phyloP scores from a whole-genome alignment of 2,113 vertebrate genomes.

The Spermophilus dauricus region DNA sequence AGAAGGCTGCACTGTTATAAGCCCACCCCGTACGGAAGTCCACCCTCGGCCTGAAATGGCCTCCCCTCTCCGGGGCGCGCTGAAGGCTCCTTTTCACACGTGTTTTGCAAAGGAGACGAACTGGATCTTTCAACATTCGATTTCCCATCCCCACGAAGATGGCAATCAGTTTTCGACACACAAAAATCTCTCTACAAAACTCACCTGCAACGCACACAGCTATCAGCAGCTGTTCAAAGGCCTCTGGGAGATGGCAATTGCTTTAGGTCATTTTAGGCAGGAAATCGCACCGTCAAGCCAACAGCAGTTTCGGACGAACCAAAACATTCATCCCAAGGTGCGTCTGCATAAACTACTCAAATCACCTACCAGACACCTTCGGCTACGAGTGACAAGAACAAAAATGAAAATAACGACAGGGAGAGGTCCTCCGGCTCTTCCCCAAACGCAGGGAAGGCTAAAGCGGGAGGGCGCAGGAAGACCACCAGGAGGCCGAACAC shows the following conservation, averaged over 20 bases:
- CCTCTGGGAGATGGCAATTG: background rate
- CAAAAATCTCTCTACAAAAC: background rate
- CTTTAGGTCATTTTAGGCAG: background rate
- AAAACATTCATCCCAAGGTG: background rate
- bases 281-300: background rate
- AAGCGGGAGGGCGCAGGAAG: background rate
- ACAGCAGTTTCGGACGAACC: conserved; percentile 63
- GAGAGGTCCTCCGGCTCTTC: background rate
- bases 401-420: background rate
- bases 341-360: background rate
- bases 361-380: background rate
- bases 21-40: no score
- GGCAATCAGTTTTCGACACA: background rate
- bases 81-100: background rate
- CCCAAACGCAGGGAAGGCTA: background rate
- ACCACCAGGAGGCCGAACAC: no score
- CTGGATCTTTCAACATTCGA: background rate
- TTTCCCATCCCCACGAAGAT: background rate
- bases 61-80: background rate
- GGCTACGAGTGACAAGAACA: fast-evolving
- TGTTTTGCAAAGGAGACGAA: background rate
- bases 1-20: background rate
- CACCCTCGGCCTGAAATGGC: background rate
- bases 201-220: background rate
- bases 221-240: background rate